Evolutionary conservation across 2,113 vertebrate species (phyloP).

Genomic region (Callithrix jacchus): DNA sequence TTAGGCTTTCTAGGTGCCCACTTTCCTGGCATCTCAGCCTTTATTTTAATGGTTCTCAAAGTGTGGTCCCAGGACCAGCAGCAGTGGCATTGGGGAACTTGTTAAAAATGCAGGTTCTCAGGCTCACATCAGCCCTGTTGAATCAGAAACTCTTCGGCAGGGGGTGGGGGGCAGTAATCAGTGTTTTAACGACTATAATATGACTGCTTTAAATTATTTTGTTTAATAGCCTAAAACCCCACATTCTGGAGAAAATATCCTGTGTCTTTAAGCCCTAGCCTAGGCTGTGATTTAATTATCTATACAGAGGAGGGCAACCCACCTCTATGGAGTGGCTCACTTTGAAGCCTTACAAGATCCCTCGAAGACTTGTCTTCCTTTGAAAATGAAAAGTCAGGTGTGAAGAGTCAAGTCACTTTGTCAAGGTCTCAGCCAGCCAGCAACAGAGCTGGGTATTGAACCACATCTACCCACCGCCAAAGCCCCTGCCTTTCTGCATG

Average conservation of each 20-base stretch:
- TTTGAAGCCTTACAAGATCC: background rate
- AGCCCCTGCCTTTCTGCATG: background rate
- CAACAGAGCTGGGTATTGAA: background rate
- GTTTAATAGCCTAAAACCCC: background rate
- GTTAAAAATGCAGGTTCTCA: background rate
- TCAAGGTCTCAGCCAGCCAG: background rate
- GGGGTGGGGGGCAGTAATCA: too few species aligned
- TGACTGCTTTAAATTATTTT: background rate
- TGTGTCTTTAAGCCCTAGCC: background rate
- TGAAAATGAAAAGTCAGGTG: background rate
- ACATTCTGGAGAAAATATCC: background rate
- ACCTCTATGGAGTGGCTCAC: background rate
- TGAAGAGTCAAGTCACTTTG: background rate
- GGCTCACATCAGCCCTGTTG: background rate
- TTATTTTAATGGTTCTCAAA: background rate
- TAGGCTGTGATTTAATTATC: background rate
- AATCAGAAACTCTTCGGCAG: background rate
- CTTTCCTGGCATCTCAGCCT: background rate
- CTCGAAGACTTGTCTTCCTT: background rate
- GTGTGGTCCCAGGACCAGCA: background rate
- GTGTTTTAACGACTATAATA: background rate
- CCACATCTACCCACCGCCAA: background rate
- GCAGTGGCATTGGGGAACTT: background rate
- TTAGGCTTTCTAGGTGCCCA: background rate
- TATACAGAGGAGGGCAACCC: background rate